A percentile compares a stretch with the other conserved stretches of the same genome.
phyloP scores from a whole-genome alignment of 2,113 vertebrate genomes.

The Cynocephalus volans region DNA sequence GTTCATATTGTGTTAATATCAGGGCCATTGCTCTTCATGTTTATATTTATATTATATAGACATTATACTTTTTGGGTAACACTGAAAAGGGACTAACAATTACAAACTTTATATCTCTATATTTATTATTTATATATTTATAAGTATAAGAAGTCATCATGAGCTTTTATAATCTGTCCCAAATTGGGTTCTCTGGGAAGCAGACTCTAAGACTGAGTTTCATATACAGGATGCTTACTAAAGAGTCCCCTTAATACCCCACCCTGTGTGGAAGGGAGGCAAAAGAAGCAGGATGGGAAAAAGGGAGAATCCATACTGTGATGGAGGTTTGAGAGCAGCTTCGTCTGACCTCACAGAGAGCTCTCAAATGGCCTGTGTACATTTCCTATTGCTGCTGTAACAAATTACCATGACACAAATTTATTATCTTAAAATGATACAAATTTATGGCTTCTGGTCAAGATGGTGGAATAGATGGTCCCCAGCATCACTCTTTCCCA shows the following conservation, averaged over 20 bases:
- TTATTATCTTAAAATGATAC: background rate
- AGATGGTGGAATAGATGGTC: too few species aligned
- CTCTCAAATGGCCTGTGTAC: background rate
- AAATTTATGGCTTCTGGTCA: background rate
- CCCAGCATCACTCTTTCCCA: too few species aligned
- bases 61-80: slow-evolving; percentile 31
- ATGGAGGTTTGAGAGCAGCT: background rate
- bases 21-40: background rate
- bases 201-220: background rate
- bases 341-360: background rate
- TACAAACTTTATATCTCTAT: background rate
- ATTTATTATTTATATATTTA: background rate
- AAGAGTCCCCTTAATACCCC: background rate
- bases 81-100: background rate
- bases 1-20: background rate
- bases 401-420: background rate
- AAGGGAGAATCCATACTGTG: background rate
- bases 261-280: background rate
- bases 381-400: background rate
- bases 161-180: background rate
- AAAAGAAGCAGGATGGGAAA: background rate
- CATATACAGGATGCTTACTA: background rate
- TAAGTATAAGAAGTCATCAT: background rate
- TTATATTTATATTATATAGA: background rate
- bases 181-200: background rate